phyloP scores from a whole-genome alignment of 2,888 invertebrate genomes.

The Tenthredo mesomela region DNA sequence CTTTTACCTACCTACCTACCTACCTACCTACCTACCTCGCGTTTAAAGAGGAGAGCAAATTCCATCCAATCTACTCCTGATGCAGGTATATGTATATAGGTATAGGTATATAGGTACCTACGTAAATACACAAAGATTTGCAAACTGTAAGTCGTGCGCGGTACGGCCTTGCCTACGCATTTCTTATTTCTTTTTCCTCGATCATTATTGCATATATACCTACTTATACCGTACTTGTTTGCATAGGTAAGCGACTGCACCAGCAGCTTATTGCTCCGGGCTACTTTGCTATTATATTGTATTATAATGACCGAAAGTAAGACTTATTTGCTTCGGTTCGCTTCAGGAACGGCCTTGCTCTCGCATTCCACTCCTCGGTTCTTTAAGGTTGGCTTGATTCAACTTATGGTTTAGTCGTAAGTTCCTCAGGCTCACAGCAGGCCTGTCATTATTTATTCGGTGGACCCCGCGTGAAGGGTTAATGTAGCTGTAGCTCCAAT shows the following conservation, averaged over 20 bases:
- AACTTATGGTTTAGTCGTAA: not conserved
- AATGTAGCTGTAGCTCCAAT: not conserved
- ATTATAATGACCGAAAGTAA: constrained; percentile 55
- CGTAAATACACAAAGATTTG: constrained; percentile 19
- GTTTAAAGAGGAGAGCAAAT: constrained; percentile 8
- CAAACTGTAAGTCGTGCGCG: constrained; percentile 11
- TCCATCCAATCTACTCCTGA: not conserved
- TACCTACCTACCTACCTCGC: not conserved
- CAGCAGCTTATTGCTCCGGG: constrained; percentile 19
- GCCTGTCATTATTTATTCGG: not conserved
- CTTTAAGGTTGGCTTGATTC: constrained; percentile 39
- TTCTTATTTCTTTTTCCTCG: constrained; percentile 19
- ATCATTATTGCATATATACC: constrained; percentile 31
- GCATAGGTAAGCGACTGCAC: constrained; percentile 42
- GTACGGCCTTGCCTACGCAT: constrained; percentile 44
- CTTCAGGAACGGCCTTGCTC: constrained; percentile 53
- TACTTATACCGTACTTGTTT: constrained; percentile 32
- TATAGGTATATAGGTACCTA: not conserved
- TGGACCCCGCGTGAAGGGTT: not conserved
- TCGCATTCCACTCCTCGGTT: constrained; percentile 47
- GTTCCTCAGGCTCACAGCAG: not conserved
- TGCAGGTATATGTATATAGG: no score
- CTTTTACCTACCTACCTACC: not conserved
- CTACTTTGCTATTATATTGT: constrained; percentile 44
- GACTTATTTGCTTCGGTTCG: constrained; percentile 52